These are phyloP conservation scores for Drosophila bocki DNA, from an alignment of 1,140 invertebrate species.

Conservation along the genomic window DNA sequence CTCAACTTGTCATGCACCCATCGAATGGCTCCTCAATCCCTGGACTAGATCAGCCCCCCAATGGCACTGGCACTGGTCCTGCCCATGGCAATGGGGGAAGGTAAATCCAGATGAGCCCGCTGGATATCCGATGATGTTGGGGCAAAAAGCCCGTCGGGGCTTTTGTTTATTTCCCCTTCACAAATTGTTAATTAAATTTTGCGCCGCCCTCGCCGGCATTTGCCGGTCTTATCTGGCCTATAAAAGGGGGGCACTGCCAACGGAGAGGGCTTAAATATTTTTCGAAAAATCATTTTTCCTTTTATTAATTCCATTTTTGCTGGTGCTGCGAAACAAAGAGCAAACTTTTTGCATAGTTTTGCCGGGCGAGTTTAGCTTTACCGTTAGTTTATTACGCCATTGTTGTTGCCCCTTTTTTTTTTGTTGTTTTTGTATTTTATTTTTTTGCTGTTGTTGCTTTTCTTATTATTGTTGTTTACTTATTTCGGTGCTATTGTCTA, in stretches of 20 bases:
- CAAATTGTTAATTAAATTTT: constrained; percentile 77
- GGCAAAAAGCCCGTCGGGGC: constrained; percentile 33
- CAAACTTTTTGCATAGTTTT: constrained; percentile 63
- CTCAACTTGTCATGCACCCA: constrained; percentile 47
- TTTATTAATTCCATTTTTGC: constrained; percentile 52
- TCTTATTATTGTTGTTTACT: constrained; percentile 68
- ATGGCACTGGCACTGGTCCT: neutral
- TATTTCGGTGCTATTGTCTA: constrained; percentile 69
- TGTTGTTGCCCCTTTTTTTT: constrained; percentile 49
- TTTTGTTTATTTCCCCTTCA: constrained; percentile 43
- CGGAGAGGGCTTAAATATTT: constrained; percentile 62
- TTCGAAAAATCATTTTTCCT: constrained; percentile 39
- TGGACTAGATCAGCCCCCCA: constrained; percentile 8
- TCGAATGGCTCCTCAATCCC: constrained; percentile 36
- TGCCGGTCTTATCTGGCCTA: constrained; percentile 30
- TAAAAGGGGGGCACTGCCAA: neutral
- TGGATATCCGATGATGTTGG: constrained; percentile 11
- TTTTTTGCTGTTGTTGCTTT: constrained; percentile 16
- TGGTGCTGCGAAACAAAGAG: constrained; percentile 41
- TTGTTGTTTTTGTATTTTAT: constrained; percentile 16
- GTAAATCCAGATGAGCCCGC: constrained; percentile 32
- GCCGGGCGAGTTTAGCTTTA: constrained; percentile 44
- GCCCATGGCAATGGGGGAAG: neutral
- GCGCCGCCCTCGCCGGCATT: constrained; percentile 23
- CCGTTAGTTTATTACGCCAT: constrained; percentile 76